These are phyloP conservation scores for Pelagia noctiluca DNA, from an alignment of 30 jellyfish, hydroid and myxozoan species.

Conservation along the genomic window DNA sequence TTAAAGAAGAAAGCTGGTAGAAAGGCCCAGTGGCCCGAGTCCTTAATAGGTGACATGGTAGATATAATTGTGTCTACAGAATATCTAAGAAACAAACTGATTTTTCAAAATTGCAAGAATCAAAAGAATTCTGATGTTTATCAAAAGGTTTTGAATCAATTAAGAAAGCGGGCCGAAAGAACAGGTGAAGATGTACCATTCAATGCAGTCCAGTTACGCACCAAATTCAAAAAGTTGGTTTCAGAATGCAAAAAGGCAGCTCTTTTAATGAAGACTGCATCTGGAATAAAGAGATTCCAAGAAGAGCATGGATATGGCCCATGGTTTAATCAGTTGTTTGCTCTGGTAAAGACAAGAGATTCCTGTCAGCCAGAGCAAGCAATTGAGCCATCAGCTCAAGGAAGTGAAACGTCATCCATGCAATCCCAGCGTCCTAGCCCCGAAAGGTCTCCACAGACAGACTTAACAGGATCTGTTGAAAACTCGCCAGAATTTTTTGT, in stretches of 20 bases:
- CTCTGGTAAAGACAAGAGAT: constrained; percentile 60
- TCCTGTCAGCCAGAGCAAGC: too few species aligned
- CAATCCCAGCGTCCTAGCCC: too few species aligned
- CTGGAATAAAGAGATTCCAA: constrained; percentile 58
- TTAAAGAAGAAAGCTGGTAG: too few species aligned
- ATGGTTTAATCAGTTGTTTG: constrained; percentile 72
- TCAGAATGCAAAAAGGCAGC: constrained; percentile 53
- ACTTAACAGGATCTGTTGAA: constrained; percentile 21
- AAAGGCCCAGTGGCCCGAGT: too few species aligned
- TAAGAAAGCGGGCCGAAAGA: too few species aligned
- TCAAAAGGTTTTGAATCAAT: too few species aligned
- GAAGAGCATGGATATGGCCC: constrained; percentile 57
- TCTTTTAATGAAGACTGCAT: constrained; percentile 39
- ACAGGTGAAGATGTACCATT: too few species aligned
- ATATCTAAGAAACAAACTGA: too few species aligned
- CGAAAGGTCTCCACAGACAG: constrained; percentile 18
- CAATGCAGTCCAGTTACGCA: not conserved
- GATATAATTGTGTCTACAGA: not conserved
- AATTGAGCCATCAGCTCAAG: not conserved
- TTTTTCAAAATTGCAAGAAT: too few species aligned
- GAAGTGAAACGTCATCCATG: not conserved
- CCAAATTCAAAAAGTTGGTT: constrained; percentile 26
- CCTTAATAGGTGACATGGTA: not conserved
- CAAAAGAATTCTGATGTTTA: too few species aligned
- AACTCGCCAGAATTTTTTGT: constrained; percentile 37